phyloP scores from a whole-genome alignment of 2,888 invertebrate species.

The Eupithecia tripunctaria region DNA sequence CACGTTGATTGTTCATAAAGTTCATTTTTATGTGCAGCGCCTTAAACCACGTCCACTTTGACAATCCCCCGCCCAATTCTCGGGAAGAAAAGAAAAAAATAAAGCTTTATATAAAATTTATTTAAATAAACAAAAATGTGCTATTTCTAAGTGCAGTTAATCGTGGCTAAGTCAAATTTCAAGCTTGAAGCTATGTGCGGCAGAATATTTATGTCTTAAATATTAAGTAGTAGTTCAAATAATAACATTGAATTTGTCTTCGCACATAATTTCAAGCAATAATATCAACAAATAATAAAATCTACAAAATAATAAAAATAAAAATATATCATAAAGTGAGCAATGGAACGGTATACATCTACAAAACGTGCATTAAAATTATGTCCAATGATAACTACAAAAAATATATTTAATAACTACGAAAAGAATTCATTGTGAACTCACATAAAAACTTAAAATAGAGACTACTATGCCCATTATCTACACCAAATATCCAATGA shows the following conservation, averaged over 20 bases:
- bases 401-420: constrained; percentile 34
- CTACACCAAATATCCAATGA: constrained; percentile 55
- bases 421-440: constrained; percentile 65
- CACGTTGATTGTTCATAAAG: constrained; percentile 63
- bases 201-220: not conserved
- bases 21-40: constrained; percentile 80
- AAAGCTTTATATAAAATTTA: constrained; percentile 65
- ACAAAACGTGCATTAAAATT: constrained; percentile 66
- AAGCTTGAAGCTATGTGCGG: constrained; percentile 57
- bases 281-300: constrained; percentile 45
- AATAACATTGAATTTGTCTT: not conserved
- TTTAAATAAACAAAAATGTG: constrained; percentile 60
- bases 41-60: constrained; percentile 77
- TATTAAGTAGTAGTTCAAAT: not conserved
- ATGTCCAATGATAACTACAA: constrained; percentile 42
- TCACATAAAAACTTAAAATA: constrained; percentile 56
- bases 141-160: constrained; percentile 62
- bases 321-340: constrained; percentile 52
- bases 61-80: constrained; percentile 76
- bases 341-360: constrained; percentile 66
- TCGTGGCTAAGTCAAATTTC: constrained; percentile 57
- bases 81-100: constrained; percentile 60
- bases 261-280: constrained; percentile 55
- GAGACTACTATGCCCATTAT: constrained; percentile 53
- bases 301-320: constrained; percentile 50